Conservation (phyloP, 2,888 invertebrate genomes). For the Meandrusa payeni region DNA sequence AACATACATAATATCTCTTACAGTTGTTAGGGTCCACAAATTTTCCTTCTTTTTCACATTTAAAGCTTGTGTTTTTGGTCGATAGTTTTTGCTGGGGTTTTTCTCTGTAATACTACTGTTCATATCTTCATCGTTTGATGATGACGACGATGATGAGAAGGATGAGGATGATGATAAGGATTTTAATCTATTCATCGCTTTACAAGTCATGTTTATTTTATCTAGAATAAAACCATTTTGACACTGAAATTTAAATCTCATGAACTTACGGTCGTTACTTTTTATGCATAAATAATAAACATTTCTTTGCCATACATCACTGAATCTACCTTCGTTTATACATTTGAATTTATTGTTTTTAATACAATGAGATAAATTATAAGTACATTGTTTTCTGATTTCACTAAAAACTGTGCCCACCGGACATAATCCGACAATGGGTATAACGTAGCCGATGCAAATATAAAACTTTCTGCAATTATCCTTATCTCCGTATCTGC, state of each 20-base stretch:
- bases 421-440: conserved; percentile 57
- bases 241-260: conserved; percentile 63
- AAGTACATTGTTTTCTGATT: conserved; percentile 66
- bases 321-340: conserved; percentile 59
- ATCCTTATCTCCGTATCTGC: conserved; percentile 65
- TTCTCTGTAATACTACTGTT: conserved; percentile 20
- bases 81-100: conserved; percentile 24
- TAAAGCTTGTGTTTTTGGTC: conserved; percentile 34
- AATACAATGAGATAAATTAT: conserved; percentile 67
- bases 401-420: conserved; percentile 67
- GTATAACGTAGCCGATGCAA: conserved; percentile 55
- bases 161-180: conserved; percentile 27
- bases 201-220: conserved; percentile 50
- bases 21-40: conserved; percentile 60
- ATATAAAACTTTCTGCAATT: conserved; percentile 77
- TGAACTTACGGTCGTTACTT: conserved; percentile 39
- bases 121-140: conserved; percentile 35
- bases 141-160: conserved; percentile 26
- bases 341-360: conserved; percentile 73
- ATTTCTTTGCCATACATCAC: conserved; percentile 53
- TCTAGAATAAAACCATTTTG: conserved; percentile 54
- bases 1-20: conserved; percentile 68
- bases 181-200: conserved; percentile 29
- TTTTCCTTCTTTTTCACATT: conserved; percentile 54
- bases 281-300: conserved; percentile 67